Percentiles rank a stretch among this genome's conserved stretches.
Conservation (phyloP, 2,113 vertebrate genomes). For the Bettongia penicillata region DNA sequence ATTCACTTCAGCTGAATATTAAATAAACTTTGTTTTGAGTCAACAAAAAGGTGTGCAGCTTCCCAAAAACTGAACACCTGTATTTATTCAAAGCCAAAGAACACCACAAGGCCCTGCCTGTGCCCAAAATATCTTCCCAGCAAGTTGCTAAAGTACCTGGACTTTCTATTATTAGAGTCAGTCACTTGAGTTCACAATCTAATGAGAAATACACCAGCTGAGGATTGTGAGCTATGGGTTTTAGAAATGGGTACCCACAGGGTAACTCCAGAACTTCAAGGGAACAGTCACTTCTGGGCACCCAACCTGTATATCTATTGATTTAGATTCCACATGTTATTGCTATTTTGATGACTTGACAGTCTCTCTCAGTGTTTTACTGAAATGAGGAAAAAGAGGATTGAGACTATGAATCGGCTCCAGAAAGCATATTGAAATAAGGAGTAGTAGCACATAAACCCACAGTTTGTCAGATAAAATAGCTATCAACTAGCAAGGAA, state of each 20-base stretch:
- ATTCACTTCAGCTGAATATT: constrained; percentile 43
- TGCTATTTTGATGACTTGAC: constrained; percentile 36
- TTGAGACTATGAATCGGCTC: neutral
- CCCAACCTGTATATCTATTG: neutral
- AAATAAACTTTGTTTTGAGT: constrained; percentile 35
- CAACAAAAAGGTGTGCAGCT: constrained; percentile 18
- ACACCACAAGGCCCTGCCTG: constrained; percentile 22
- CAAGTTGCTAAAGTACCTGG: constrained; percentile 5
- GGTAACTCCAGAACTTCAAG: neutral
- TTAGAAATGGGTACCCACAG: neutral
- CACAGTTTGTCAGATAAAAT: neutral
- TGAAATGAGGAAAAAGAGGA: constrained; percentile 31
- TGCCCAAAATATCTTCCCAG: constrained; percentile 21
- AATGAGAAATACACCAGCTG: neutral
- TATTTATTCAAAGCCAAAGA: neutral
- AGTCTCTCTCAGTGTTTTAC: constrained; percentile 47
- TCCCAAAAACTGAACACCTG: constrained; percentile 22
- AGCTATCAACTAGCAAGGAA: neutral
- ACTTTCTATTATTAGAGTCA: constrained; percentile 4
- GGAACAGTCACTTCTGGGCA: neutral
- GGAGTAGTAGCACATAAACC: neutral
- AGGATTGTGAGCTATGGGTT: neutral
- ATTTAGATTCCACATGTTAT: neutral
- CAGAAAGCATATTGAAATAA: constrained; percentile 44
- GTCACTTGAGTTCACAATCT: neutral